phyloP scores from a whole-genome alignment of 2,888 invertebrate species.

The Ormyrus nitidulus region DNA sequence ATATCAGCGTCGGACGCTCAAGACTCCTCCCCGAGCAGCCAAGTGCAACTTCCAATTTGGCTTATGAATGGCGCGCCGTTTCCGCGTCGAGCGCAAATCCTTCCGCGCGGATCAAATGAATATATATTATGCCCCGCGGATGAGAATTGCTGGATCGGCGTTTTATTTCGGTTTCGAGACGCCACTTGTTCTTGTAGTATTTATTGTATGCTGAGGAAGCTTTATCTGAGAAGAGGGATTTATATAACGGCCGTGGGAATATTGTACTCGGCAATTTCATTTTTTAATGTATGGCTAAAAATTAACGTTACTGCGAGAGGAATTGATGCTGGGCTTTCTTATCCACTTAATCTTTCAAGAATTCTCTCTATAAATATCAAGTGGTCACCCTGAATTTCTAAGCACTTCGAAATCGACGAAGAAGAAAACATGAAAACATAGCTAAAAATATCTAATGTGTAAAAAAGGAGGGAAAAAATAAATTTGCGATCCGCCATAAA shows the following conservation, averaged over 20 bases:
- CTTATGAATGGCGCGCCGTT: slow-evolving; percentile 28
- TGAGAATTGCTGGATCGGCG: not conserved
- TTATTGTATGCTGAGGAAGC: no score
- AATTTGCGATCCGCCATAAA: no score
- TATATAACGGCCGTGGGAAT: no score
- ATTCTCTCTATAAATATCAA: not conserved
- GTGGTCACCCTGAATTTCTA: not conserved
- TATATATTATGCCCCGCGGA: not conserved
- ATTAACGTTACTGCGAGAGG: no score
- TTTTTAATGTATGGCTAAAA: no score
- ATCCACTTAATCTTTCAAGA: not conserved
- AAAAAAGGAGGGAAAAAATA: no score
- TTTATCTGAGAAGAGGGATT: no score
- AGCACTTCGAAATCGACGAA: not conserved
- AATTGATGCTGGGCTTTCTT: no score
- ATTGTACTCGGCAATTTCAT: no score
- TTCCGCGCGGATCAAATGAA: slow-evolving; percentile 1
- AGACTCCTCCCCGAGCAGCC: not conserved
- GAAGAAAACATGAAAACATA: slow-evolving; percentile 9
- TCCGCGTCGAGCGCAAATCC: not conserved
- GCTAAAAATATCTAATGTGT: slow-evolving; percentile 1
- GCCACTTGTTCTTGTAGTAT: not conserved
- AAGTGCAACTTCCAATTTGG: slow-evolving; percentile 29
- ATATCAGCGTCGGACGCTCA: slow-evolving; percentile 1
- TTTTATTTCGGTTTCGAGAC: slow-evolving; percentile 10